Percentiles rank a stretch among this genome's conserved stretches.
These are phyloP conservation scores for Chaetophractus vellerosus DNA, from an alignment of 2,797 vertebrate genomes.

Conservation along the genomic window DNA sequence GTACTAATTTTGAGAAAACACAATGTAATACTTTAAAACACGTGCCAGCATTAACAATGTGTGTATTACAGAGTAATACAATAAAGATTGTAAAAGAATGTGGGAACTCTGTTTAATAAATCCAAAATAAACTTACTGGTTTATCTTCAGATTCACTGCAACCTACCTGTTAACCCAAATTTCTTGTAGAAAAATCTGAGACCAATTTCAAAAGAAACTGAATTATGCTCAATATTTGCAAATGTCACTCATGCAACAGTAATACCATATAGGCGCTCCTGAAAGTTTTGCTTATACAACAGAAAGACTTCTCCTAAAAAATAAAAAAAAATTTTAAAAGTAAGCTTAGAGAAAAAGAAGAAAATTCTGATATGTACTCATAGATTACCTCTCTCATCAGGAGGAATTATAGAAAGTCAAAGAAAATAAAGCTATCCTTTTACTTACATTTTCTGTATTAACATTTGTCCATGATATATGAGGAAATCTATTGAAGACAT, in stretches of 20 bases:
- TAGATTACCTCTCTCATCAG: neutral
- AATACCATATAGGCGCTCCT: conserved; percentile 18
- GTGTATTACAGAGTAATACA: neutral
- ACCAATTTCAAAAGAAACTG: conserved; percentile 73
- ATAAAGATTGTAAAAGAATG: conserved; percentile 4
- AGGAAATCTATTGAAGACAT: neutral
- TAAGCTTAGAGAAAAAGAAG: neutral
- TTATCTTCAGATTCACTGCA: conserved; percentile 36
- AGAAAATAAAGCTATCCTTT: neutral
- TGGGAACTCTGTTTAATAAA: conserved; percentile 37
- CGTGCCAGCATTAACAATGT: neutral
- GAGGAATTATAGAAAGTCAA: conserved; percentile 46
- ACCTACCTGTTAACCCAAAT: conserved; percentile 63
- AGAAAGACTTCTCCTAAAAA: neutral
- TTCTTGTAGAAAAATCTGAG: conserved; percentile 62
- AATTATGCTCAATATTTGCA: conserved; percentile 79
- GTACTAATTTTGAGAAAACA: conserved; percentile 62
- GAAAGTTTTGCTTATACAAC: conserved; percentile 61
- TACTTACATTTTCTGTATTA: neutral
- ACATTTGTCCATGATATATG: neutral
- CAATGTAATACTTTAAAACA: neutral
- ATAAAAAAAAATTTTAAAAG: neutral
- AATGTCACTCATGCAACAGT: conserved; percentile 69
- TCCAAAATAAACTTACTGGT: conserved; percentile 54
- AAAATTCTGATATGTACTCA: neutral